Conservation (phyloP, 2,113 vertebrate species). For the Heterotilapia buettikoferi region DNA sequence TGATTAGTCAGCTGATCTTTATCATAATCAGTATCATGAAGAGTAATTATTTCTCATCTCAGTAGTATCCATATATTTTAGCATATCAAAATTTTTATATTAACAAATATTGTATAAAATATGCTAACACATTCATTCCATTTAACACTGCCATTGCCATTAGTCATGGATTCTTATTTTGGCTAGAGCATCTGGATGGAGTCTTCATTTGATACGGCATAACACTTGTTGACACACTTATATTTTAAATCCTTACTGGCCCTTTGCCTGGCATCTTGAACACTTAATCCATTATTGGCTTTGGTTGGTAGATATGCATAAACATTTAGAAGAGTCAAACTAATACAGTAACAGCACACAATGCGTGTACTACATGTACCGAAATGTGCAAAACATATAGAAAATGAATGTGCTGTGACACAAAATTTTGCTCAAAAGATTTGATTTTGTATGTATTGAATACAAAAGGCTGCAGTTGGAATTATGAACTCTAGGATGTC, state of each 20-base stretch:
- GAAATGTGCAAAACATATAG: not conserved
- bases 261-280: slow-evolving; percentile 5
- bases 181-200: not conserved
- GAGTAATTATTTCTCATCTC: not conserved
- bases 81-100: not conserved
- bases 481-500: not conserved
- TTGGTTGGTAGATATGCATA: not conserved
- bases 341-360: not conserved
- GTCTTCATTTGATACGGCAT: not conserved
- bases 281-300: slow-evolving; percentile 13
- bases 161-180: not conserved
- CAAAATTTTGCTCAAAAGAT: not conserved
- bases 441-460: not conserved
- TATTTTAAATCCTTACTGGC: slow-evolving; percentile 17
- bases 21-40: not conserved
- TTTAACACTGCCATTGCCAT: not conserved
- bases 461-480: not conserved
- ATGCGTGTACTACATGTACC: not conserved
- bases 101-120: not conserved
- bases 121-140: not conserved
- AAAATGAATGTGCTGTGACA: not conserved
- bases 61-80: not conserved
- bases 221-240: slow-evolving; percentile 23
- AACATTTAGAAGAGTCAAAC: not conserved
- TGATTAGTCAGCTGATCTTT: not conserved